Conservation (phyloP, 1,140 invertebrate species). For the Solen grandis region DNA sequence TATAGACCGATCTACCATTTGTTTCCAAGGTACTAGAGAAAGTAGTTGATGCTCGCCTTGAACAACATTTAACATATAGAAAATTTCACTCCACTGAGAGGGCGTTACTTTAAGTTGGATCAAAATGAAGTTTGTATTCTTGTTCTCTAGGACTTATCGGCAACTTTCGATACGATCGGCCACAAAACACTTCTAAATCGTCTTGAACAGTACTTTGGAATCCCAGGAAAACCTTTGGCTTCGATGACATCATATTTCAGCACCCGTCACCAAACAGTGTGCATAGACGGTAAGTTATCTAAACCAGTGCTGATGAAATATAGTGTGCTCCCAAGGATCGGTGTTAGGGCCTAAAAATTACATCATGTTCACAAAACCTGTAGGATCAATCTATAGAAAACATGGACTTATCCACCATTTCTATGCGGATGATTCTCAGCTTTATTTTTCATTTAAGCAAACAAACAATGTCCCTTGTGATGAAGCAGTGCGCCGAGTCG, state of each 20-base stretch:
- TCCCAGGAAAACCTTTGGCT: background rate
- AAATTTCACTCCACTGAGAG: no score
- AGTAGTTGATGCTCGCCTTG: no score
- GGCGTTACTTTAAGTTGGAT: conserved; percentile 14
- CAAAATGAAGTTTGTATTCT: background rate
- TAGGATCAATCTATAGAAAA: conserved; percentile 1
- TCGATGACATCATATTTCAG: background rate
- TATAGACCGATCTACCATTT: no score
- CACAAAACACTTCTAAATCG: conserved; percentile 5
- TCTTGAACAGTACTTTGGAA: conserved; percentile 28
- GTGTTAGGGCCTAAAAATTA: background rate
- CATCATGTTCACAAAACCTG: conserved; percentile 17
- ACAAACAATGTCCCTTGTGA: background rate
- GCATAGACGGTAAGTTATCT: background rate
- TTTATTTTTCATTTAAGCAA: conserved; percentile 26
- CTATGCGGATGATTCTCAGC: conserved; percentile 16
- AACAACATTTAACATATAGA: no score
- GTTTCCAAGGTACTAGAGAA: no score
- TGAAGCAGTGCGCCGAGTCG: background rate
- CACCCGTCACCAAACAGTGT: no score
- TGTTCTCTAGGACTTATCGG: conserved; percentile 6
- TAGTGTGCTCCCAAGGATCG: background rate
- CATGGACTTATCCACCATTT: conserved; percentile 12
- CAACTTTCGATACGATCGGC: conserved; percentile 20
- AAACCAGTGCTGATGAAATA: conserved; percentile 1